A percentile compares a stretch with the other conserved stretches of the same genome.
These are phyloP conservation scores for Clanis bilineata DNA, from an alignment of 2,888 invertebrate species.

Conservation along the genomic window DNA sequence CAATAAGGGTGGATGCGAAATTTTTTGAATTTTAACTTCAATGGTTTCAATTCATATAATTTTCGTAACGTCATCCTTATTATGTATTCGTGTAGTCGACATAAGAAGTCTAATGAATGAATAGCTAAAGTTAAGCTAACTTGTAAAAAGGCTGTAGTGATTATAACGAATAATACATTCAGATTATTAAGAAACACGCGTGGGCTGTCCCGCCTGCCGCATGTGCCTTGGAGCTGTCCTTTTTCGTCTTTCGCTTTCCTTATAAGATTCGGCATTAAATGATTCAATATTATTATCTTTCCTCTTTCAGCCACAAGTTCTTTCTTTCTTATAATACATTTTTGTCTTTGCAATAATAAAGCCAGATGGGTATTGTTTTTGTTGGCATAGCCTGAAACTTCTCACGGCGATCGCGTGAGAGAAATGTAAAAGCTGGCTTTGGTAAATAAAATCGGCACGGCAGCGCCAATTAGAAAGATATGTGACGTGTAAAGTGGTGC, in stretches of 20 bases:
- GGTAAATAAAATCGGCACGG: constrained; percentile 64
- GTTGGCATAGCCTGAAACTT: background rate
- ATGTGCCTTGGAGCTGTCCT: constrained; percentile 1
- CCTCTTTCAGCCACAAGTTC: background rate
- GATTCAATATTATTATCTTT: background rate
- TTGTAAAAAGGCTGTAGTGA: background rate
- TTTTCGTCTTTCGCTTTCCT: background rate
- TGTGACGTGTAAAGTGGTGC: constrained; percentile 69
- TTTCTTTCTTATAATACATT: background rate
- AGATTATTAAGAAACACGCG: background rate
- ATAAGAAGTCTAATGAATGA: background rate
- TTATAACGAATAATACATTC: background rate
- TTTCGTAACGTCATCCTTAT: too few species aligned
- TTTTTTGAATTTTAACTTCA: too few species aligned
- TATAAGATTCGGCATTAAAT: background rate
- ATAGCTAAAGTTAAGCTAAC: background rate
- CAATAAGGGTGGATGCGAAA: too few species aligned
- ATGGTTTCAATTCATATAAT: too few species aligned
- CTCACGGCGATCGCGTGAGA: constrained; percentile 46
- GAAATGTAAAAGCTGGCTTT: constrained; percentile 49
- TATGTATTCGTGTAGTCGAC: background rate
- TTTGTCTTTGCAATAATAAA: background rate
- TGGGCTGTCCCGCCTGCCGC: constrained; percentile 18
- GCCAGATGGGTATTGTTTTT: background rate
- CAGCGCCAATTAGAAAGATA: constrained; percentile 74